Evolutionary conservation across 2,113 vertebrate species (phyloP), one percentile per base, ranked within the genome.

Genomic region (Tichodroma muraria): DNA sequence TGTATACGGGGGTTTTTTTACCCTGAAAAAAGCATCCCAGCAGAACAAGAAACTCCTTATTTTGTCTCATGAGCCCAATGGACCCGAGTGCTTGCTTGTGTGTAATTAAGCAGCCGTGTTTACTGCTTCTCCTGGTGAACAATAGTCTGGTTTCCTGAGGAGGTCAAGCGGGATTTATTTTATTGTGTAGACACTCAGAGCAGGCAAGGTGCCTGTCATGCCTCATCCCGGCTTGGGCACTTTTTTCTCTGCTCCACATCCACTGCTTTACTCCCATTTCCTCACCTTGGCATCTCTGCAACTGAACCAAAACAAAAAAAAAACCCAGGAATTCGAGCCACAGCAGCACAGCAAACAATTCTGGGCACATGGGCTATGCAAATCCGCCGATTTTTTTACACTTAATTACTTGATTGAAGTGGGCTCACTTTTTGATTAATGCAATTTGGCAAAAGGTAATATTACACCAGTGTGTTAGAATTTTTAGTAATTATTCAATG

Each of bases 361-460:
- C 90, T 42, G 85, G 89, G 86, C 94, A 97, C 89, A 93, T 10
- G 82, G 57, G 60, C 95, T 95, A 70, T 96, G 94, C 96, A 95
- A 97, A 96, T 88, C 70, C 5, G 8, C 93, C 27, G 6, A 47
- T 70, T 93, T 89, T 91, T 92, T 93, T 82, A 70, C 73, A 85
- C 96, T 96, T 98, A 98, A 98, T 97, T 97, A 95, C 97, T 96
- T 97, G 97, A 98, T 98, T 98, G 97, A 97, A 96, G 95, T 63
- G 80, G 95, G 95, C 95, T 98, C 96, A 95, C 96, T 98, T 98
- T 98, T 97, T 97, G 97, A 98, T 98, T 97, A 97, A 98, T 97
- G 97, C 96, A 94, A 98, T 98, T 98, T 98, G 98, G 97, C 97
- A 98, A 98, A 97, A 98, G 97, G 97, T 97, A 98, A 98, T 98